Conservation (phyloP, 2,888 invertebrate species). For the Cancer borealis region DNA sequence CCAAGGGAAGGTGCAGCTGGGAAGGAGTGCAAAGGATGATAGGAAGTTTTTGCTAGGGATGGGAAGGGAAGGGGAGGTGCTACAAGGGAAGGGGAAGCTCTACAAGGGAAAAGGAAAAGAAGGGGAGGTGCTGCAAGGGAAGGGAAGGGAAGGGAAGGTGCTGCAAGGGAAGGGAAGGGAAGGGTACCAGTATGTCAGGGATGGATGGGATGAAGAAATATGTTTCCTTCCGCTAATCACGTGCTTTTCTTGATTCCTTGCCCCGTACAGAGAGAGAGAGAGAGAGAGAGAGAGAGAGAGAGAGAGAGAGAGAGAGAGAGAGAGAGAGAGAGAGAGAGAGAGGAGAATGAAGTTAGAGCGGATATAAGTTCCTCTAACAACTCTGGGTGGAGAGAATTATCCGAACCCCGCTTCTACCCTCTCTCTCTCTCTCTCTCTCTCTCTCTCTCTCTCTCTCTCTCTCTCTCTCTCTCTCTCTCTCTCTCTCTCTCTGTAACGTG, state of each 20-base stretch:
- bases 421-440: neutral
- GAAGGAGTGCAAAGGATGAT: neutral
- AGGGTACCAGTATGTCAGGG: neutral
- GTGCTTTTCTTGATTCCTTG: neutral
- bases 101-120: too few relatives aligned
- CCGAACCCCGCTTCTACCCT: neutral
- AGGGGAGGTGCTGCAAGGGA: neutral
- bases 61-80: neutral
- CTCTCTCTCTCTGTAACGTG: neutral
- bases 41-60: neutral
- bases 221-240: neutral
- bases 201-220: neutral
- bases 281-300: constrained; percentile 33
- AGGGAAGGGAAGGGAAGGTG: neutral
- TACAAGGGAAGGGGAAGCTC: too few relatives aligned
- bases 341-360: neutral
- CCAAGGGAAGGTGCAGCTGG: neutral
- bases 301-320: constrained; percentile 47
- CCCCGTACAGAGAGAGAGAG: neutral
- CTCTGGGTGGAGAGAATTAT: neutral
- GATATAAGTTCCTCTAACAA: constrained; percentile 8
- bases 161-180: neutral
- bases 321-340: constrained; percentile 2
- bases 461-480: constrained; percentile 40
- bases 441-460: constrained; percentile 40